Evolutionary conservation across 2,888 invertebrate genomes (phyloP), one percentile per base, ranked within the genome.

Genomic region (Orthonychiurus folsomi): DNA sequence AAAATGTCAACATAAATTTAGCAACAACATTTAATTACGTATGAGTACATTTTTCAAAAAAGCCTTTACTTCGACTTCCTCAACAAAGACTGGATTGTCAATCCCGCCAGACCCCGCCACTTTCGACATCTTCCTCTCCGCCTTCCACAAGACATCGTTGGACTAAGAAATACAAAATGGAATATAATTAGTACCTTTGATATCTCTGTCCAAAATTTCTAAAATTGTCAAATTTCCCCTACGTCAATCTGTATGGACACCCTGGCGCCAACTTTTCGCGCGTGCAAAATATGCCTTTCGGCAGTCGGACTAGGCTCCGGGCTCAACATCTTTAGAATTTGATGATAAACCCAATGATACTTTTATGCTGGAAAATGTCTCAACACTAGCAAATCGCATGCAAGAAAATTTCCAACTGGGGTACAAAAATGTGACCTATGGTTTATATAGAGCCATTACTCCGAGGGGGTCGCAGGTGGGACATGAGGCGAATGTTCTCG

Each of bases 81-180:
- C 60, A 9, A 60, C 60, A 37, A 60, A 60, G 20, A 37, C 47
- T 2, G 60, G 60, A 37, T 60, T 60, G 28, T 60, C 60, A 37
- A 60, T 53, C 28, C 60, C 60, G 23, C 55, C 47, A 18, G 48
- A 2, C n/a, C n/a, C n/a, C 1, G 53, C 26, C 12, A 54, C 54
- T 20, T 28, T 53, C 1, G 60, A 60, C 54, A 37, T 28, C 24
- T 55, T 53, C 25, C 60, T 2, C 23, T 59, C 59, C n/a, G 59
- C 59, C 23, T 59, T 59, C 59, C 59, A 59, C 12, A 59, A 23
- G 26, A 59, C 59, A 59, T 59, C 59, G 59, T 23, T 59, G 20
- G 59, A 48, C 59, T 59, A 28, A 12, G n/a, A 21, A 37, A 24
- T 9, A 56, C 2, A 56, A 52, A 5, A 52, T 5, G 20, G 23